phyloP scores from a whole-genome alignment of 2,113 vertebrate genomes.

The Alethe diademata region DNA sequence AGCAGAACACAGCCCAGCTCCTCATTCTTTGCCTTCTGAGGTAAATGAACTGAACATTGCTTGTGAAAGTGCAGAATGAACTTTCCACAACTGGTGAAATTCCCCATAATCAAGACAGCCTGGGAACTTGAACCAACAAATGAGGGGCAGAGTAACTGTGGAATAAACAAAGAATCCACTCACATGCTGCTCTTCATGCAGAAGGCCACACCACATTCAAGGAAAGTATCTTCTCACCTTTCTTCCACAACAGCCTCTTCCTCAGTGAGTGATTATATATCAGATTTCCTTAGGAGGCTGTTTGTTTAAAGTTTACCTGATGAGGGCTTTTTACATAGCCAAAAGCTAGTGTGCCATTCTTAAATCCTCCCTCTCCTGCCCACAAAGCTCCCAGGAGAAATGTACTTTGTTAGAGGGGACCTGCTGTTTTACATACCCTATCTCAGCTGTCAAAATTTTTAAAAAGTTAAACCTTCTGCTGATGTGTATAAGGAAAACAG shows the following conservation, averaged over 20 bases:
- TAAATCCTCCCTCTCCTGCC: background rate
- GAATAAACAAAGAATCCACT: background rate
- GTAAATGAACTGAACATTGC: background rate
- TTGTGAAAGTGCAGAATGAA: background rate
- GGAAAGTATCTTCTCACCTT: background rate
- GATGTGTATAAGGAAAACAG: background rate
- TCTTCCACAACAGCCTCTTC: background rate
- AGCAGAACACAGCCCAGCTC: background rate
- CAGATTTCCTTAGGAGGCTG: background rate
- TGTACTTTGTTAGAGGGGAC: background rate
- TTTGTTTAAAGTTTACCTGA: background rate
- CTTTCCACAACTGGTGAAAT: background rate
- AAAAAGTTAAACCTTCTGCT: background rate
- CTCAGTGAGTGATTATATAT: rapidly evolving
- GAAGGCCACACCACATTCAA: background rate
- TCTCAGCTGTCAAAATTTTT: background rate
- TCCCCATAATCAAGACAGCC: background rate
- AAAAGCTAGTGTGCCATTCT: background rate
- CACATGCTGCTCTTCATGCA: rapidly evolving
- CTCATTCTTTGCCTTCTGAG: background rate
- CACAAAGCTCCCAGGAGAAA: background rate
- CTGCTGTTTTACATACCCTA: background rate
- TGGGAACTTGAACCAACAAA: background rate
- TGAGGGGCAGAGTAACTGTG: background rate
- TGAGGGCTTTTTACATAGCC: background rate